phyloP scores from a whole-genome alignment of 1,140 invertebrate genomes.

The Drosophila yakuba region DNA sequence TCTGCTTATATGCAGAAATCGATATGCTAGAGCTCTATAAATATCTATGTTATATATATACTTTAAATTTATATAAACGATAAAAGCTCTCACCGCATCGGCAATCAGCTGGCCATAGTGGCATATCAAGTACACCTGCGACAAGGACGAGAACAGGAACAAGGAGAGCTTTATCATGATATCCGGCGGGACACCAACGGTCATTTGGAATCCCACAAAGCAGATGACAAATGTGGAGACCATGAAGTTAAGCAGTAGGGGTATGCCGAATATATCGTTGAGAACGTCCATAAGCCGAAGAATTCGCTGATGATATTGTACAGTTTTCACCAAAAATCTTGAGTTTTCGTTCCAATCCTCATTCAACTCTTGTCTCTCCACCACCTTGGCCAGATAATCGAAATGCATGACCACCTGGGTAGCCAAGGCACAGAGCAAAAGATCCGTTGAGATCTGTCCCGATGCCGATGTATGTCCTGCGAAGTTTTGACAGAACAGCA shows the following conservation, averaged over 20 bases:
- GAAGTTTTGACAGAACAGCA: conserved; percentile 49
- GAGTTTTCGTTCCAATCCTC: conserved; percentile 44
- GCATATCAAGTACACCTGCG: conserved; percentile 70
- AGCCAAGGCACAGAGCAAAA: conserved; percentile 63
- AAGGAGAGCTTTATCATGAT: conserved; percentile 58
- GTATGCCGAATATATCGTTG: conserved; percentile 67
- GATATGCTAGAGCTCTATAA: conserved; percentile 60
- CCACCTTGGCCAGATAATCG: conserved; percentile 42
- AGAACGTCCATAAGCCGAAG: conserved; percentile 32
- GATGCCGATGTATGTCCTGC: conserved; percentile 69
- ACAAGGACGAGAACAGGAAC: conserved; percentile 56
- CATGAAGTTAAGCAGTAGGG: conserved; percentile 64
- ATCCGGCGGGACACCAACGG: conserved; percentile 58
- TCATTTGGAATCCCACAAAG: conserved; percentile 77
- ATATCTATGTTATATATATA: background rate
- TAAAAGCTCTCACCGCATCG: conserved; percentile 44
- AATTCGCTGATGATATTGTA: conserved; percentile 56
- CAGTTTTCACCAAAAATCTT: conserved; percentile 18
- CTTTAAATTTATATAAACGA: background rate
- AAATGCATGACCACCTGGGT: conserved; percentile 76
- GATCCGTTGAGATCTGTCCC: conserved; percentile 72
- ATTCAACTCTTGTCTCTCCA: conserved; percentile 26
- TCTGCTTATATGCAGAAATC: conserved; percentile 65
- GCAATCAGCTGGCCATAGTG: conserved; percentile 66
- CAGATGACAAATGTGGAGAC: conserved; percentile 76